phyloP scores from a whole-genome alignment of 2,888 invertebrate species.

The Cordilura impudica region DNA sequence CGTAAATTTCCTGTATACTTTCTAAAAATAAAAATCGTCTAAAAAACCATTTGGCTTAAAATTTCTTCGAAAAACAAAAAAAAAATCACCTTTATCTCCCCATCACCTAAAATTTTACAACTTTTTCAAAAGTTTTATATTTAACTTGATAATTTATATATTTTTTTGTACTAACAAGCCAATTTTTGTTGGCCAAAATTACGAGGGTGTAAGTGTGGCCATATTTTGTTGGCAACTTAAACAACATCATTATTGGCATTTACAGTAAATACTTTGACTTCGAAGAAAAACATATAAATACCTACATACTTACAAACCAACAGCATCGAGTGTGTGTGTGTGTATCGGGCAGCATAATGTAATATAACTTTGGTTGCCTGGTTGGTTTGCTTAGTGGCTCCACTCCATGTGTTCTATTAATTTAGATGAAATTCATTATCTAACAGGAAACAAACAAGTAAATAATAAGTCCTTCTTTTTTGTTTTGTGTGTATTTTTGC shows the following conservation, averaged over 20 bases:
- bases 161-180: conserved; percentile 68
- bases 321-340: neutral
- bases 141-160: neutral
- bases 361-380: neutral
- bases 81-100: conserved; percentile 8
- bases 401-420: conserved; percentile 34
- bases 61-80: too few relatives aligned
- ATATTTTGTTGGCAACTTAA: conserved; percentile 70
- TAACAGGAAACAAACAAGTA: conserved; percentile 56
- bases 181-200: conserved; percentile 73
- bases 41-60: too few relatives aligned
- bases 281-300: conserved; percentile 23
- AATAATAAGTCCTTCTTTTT: conserved; percentile 32
- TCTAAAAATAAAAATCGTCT: too few relatives aligned
- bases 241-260: conserved; percentile 71
- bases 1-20: too few relatives aligned
- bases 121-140: conserved; percentile 13
- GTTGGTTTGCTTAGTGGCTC: too few relatives aligned
- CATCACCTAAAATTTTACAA: neutral
- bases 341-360: neutral
- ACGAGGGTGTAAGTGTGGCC: conserved; percentile 75
- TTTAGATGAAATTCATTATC: conserved; percentile 59
- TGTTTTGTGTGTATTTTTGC: neutral
- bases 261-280: conserved; percentile 47
- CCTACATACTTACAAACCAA: neutral